phyloP scores from a whole-genome alignment of 2,113 vertebrate species.

The Tachycineta bicolor region DNA sequence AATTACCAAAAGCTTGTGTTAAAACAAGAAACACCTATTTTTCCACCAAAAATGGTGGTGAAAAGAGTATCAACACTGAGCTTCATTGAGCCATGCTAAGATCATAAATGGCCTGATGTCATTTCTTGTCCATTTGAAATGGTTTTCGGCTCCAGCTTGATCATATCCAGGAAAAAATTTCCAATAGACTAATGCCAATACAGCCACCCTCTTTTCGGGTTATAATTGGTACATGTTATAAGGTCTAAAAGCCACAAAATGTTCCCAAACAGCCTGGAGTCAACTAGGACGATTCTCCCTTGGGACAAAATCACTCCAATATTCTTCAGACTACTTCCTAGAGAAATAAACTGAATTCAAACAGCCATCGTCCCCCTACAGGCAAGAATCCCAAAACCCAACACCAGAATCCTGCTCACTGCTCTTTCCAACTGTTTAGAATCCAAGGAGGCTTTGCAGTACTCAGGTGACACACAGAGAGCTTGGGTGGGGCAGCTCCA shows the following conservation, averaged over 20 bases:
- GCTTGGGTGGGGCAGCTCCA: background rate
- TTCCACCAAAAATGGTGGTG: background rate
- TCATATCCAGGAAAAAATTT: constrained; percentile 1
- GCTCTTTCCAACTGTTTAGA: background rate
- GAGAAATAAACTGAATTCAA: constrained; percentile 11
- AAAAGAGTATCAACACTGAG: background rate
- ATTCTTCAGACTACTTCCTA: constrained; percentile 25
- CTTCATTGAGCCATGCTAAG: background rate
- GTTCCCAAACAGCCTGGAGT: constrained; percentile 57
- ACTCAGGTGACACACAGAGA: background rate
- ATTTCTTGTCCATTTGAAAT: constrained; percentile 14
- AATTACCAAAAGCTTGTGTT: background rate
- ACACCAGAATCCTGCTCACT: background rate
- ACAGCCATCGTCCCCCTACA: background rate
- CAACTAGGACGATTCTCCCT: background rate
- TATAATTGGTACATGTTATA: constrained; percentile 27
- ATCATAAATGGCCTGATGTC: background rate
- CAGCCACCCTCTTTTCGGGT: constrained; percentile 32
- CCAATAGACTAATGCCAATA: background rate
- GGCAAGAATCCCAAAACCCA: background rate
- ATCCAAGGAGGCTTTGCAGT: background rate
- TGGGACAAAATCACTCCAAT: background rate
- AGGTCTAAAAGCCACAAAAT: constrained; percentile 53
- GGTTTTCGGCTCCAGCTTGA: background rate
- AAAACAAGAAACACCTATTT: background rate